Evolutionary conservation across 2,888 invertebrate species (phyloP).

Genomic region (Ramazzottius varieornatus): DNA sequence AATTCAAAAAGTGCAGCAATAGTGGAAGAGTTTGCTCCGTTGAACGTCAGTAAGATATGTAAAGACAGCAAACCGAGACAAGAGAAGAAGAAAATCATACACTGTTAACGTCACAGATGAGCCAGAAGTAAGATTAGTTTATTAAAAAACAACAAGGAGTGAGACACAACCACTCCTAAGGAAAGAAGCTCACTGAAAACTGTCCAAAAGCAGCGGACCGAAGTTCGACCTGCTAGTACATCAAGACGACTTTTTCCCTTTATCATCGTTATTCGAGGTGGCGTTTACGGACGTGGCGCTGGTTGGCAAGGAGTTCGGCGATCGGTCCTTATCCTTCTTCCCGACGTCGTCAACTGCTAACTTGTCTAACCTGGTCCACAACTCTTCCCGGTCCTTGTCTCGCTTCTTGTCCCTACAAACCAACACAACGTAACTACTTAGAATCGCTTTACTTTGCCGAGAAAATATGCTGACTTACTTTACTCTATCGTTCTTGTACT

Average conservation of each 20-base stretch:
- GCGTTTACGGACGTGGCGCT: background rate
- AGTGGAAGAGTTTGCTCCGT: too few species aligned
- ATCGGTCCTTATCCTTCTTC: slow-evolving; percentile 8
- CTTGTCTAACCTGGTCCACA: slow-evolving; percentile 83
- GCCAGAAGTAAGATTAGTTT: background rate
- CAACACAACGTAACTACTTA: slow-evolving; percentile 6
- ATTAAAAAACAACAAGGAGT: background rate
- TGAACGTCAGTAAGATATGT: too few species aligned
- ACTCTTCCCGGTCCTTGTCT: slow-evolving; percentile 82
- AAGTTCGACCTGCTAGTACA: too few species aligned
- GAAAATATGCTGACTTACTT: slow-evolving; percentile 41
- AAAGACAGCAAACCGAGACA: background rate
- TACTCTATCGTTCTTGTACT: slow-evolving; percentile 95
- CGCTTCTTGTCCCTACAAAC: slow-evolving; percentile 59
- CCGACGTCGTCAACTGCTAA: slow-evolving; percentile 38
- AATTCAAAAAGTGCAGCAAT: too few species aligned
- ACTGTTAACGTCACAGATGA: background rate
- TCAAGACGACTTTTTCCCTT: background rate
- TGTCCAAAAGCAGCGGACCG: too few species aligned
- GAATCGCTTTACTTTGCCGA: background rate
- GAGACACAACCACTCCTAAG: too few species aligned
- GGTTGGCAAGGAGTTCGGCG: background rate
- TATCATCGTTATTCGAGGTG: background rate
- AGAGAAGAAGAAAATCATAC: background rate
- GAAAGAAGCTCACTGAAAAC: too few species aligned